Conservation (phyloP, 2,797 vertebrate genomes). For the Vultur gryphus region DNA sequence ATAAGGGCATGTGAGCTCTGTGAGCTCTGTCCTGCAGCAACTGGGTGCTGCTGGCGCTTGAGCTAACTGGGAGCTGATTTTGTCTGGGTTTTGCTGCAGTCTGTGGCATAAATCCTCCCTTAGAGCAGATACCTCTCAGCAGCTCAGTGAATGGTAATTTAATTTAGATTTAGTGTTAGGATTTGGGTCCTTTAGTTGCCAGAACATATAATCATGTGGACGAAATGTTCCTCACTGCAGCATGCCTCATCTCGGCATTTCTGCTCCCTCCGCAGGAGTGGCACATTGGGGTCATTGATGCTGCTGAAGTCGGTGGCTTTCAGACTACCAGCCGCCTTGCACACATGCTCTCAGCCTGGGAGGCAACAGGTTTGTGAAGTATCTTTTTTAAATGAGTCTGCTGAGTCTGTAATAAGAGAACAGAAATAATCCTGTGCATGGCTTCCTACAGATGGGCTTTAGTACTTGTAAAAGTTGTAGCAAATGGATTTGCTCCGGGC, state of each 20-base stretch:
- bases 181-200: neutral
- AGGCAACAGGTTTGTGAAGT: neutral
- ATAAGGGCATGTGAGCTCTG: neutral
- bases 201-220: neutral
- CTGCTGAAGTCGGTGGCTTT: neutral
- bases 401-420: constrained; percentile 6
- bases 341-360: neutral
- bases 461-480: neutral
- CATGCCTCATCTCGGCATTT: neutral
- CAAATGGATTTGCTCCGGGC: neutral
- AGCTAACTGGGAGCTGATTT: neutral
- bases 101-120: neutral
- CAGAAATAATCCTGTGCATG: neutral
- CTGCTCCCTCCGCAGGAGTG: neutral
- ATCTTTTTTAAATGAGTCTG: neutral
- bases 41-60: neutral
- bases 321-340: neutral
- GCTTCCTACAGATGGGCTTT: neutral
- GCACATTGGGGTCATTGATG: neutral
- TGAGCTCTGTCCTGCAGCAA: neutral
- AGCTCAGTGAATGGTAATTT: neutral
- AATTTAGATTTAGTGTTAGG: neutral
- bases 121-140: neutral
- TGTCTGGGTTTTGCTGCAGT: neutral
- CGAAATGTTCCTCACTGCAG: neutral